Conservation (phyloP, 2,797 vertebrate genomes). For the Sandelia bainsii region DNA sequence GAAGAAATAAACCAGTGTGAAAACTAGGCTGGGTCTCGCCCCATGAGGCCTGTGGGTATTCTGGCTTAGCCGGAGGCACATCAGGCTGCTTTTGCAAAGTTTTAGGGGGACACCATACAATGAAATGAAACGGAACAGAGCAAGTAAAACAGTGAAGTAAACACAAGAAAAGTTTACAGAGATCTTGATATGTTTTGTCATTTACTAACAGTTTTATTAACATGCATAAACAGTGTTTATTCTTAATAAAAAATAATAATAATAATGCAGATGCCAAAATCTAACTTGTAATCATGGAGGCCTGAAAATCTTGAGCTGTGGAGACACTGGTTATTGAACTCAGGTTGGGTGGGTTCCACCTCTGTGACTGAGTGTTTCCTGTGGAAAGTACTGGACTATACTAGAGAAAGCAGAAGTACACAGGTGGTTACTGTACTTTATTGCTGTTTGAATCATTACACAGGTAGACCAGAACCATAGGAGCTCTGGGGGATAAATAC, state of each 20-base stretch:
- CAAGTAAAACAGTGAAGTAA: neutral
- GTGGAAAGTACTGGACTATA: slow-evolving; percentile 73
- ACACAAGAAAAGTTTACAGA: neutral
- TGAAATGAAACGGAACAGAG: neutral
- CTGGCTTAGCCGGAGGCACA: slow-evolving; percentile 18
- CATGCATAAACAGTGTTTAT: neutral
- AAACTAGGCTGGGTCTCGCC: slow-evolving; percentile 46
- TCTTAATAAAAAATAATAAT: neutral
- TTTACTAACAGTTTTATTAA: neutral
- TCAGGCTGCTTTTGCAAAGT: neutral
- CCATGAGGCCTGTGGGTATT: slow-evolving; percentile 46
- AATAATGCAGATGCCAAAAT: neutral
- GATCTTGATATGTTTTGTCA: neutral
- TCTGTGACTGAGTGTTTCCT: slow-evolving; percentile 67
- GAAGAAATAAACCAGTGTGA: slow-evolving; percentile 42
- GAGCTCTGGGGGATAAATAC: slow-evolving; percentile 18
- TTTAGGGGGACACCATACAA: slow-evolving; percentile 1
- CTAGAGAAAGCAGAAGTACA: slow-evolving; percentile 64
- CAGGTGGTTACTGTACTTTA: slow-evolving; percentile 51
- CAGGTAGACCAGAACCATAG: slow-evolving; percentile 34
- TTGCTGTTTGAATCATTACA: slow-evolving; percentile 34
- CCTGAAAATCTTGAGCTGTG: slow-evolving; percentile 9
- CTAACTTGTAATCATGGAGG: slow-evolving; percentile 10
- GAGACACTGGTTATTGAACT: slow-evolving; percentile 30
- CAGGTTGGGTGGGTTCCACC: slow-evolving; percentile 41